phyloP scores from a whole-genome alignment of 1,140 invertebrate genomes.

The Macrostomum lignano region DNA sequence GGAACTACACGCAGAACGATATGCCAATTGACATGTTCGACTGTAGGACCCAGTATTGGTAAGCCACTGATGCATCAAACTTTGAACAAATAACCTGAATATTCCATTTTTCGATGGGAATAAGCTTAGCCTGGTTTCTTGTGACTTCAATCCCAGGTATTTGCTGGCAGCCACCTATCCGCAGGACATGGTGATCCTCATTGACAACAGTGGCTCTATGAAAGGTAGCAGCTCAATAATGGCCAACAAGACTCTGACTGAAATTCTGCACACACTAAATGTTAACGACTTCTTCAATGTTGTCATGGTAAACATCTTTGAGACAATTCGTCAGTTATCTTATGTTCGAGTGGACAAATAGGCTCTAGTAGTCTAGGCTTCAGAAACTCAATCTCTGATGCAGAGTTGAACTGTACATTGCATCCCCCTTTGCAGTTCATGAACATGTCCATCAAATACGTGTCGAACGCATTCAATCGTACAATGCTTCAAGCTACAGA shows the following conservation, averaged over 20 bases:
- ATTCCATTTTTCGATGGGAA: too few relatives aligned
- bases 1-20: not conserved
- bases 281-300: constrained; percentile 93
- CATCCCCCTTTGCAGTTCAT: too few relatives aligned
- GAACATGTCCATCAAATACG: too few relatives aligned
- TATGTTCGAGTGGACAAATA: too few relatives aligned
- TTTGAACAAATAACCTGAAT: constrained; percentile 1
- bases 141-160: constrained; percentile 35
- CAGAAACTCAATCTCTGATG: too few relatives aligned
- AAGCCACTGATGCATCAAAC: not conserved
- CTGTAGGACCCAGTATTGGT: constrained; percentile 10
- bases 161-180: constrained; percentile 83
- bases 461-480: too few relatives aligned
- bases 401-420: too few relatives aligned
- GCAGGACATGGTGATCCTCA: constrained; percentile 76
- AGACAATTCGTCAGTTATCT: too few relatives aligned
- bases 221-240: constrained; percentile 64
- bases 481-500: too few relatives aligned
- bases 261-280: constrained; percentile 68
- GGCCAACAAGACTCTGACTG: constrained; percentile 58
- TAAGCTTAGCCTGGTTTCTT: too few relatives aligned
- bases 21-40: constrained; percentile 6
- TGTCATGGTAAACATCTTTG: constrained; percentile 35
- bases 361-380: too few relatives aligned
- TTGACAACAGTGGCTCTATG: constrained; percentile 92